Evolutionary conservation across 2,797 vertebrate genomes (phyloP).

Genomic region (Knipowitschia caucasica): DNA sequence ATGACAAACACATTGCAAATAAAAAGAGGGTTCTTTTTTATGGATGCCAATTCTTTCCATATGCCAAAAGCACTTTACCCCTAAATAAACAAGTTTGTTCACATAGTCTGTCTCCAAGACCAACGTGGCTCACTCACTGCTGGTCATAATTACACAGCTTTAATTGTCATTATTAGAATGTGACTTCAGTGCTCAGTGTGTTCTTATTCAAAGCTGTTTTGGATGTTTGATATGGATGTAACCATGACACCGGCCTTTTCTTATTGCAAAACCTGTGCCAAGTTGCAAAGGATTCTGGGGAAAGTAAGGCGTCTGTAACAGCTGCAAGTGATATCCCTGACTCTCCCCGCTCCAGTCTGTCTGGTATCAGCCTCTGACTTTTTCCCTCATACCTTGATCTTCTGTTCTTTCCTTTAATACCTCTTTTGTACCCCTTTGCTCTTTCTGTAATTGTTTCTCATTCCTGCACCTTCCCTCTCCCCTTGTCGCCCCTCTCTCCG

Average conservation of each 20-base stretch:
- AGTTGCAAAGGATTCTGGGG: conserved; percentile 70
- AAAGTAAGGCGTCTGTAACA: conserved; percentile 62
- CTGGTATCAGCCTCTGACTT: conserved; percentile 51
- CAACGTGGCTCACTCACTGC: conserved; percentile 24
- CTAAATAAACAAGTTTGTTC: conserved; percentile 60
- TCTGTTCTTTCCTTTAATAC: conserved; percentile 49
- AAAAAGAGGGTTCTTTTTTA: conserved; percentile 22
- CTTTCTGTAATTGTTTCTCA: conserved; percentile 50
- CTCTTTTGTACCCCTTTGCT: conserved; percentile 46
- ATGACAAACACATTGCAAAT: conserved; percentile 30
- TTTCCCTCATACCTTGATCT: conserved; percentile 59
- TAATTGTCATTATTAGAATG: conserved; percentile 52
- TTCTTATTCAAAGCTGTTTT: conserved; percentile 42
- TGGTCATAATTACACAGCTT: conserved; percentile 56
- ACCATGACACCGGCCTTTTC: conserved; percentile 65
- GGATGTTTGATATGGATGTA: conserved; percentile 68
- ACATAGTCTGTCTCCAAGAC: conserved; percentile 42
- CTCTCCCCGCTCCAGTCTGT: conserved; percentile 42
- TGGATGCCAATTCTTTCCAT: conserved; percentile 42
- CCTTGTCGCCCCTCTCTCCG: conserved; percentile 35
- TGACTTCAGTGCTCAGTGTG: conserved; percentile 58
- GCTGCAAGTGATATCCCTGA: conserved; percentile 70
- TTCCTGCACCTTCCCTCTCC: conserved; percentile 51
- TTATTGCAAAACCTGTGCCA: conserved; percentile 57
- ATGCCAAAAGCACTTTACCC: conserved; percentile 38